phyloP scores from a whole-genome alignment of 2,113 vertebrate genomes.

The Spermophilus dauricus region DNA sequence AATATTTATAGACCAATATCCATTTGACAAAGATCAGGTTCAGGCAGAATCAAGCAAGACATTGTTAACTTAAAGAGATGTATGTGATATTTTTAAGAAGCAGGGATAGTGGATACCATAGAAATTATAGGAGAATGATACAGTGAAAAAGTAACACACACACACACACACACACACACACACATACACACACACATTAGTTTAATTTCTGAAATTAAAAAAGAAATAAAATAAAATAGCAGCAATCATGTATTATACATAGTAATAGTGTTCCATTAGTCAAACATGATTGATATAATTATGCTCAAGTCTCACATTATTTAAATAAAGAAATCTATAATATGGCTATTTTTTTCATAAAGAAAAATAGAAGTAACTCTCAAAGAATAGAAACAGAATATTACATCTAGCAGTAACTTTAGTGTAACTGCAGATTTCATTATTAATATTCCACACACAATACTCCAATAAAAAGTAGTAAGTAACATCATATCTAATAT shows the following conservation, averaged over 20 bases:
- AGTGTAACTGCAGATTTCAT: neutral
- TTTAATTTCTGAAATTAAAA: neutral
- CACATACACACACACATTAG: too few relatives aligned
- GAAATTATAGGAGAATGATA: neutral
- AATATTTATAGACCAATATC: too few relatives aligned
- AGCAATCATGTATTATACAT: neutral
- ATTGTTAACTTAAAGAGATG: neutral
- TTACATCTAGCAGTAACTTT: neutral
- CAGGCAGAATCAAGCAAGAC: neutral
- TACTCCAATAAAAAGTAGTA: neutral
- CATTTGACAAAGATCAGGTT: neutral
- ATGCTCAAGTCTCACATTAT: neutral
- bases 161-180: too few relatives aligned
- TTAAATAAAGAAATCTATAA: slow-evolving; percentile 1
- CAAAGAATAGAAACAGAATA: neutral
- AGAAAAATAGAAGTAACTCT: neutral
- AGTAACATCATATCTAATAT: neutral
- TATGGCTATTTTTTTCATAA: neutral
- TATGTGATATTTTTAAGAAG: neutral
- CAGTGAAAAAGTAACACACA: neutral
- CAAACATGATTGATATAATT: neutral
- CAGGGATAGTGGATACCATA: neutral
- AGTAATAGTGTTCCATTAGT: neutral
- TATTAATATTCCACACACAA: neutral
- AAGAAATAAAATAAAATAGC: neutral